phyloP scores from a whole-genome alignment of 1,140 invertebrate genomes.

The Drosophila sucinea region DNA sequence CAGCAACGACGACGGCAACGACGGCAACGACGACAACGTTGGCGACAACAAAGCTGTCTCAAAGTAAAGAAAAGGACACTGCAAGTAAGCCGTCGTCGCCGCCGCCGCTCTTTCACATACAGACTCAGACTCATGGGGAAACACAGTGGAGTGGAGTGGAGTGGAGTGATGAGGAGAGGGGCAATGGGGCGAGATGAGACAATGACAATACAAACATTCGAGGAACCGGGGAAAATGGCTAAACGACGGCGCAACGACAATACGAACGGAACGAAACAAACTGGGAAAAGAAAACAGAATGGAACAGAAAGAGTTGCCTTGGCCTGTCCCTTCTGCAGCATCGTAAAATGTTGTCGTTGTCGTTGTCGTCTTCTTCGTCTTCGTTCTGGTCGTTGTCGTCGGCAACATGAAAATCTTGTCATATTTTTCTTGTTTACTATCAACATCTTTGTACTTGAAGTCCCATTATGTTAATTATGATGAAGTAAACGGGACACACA shows the following conservation, averaged over 20 bases:
- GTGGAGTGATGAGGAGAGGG: background rate
- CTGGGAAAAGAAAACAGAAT: background rate
- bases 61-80: constrained; percentile 35
- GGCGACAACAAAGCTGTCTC: constrained; percentile 43
- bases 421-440: constrained; percentile 82
- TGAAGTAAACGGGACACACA: constrained; percentile 81
- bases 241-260: constrained; percentile 48
- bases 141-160: background rate
- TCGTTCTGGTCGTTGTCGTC: too few relatives aligned
- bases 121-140: constrained; percentile 14
- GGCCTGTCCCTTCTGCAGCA: constrained; percentile 36
- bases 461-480: constrained; percentile 81
- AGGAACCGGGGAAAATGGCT: constrained; percentile 62
- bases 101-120: constrained; percentile 1
- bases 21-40: constrained; percentile 5
- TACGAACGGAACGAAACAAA: background rate
- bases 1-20: constrained; percentile 11
- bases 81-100: constrained; percentile 26
- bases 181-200: constrained; percentile 35
- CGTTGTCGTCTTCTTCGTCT: constrained; percentile 7
- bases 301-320: constrained; percentile 55
- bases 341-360: constrained; percentile 40
- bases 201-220: constrained; percentile 69
- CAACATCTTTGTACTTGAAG: constrained; percentile 81
- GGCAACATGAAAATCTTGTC: constrained; percentile 78